phyloP scores from a whole-genome alignment of 2,113 vertebrate genomes.

The Clarias batrachus region DNA sequence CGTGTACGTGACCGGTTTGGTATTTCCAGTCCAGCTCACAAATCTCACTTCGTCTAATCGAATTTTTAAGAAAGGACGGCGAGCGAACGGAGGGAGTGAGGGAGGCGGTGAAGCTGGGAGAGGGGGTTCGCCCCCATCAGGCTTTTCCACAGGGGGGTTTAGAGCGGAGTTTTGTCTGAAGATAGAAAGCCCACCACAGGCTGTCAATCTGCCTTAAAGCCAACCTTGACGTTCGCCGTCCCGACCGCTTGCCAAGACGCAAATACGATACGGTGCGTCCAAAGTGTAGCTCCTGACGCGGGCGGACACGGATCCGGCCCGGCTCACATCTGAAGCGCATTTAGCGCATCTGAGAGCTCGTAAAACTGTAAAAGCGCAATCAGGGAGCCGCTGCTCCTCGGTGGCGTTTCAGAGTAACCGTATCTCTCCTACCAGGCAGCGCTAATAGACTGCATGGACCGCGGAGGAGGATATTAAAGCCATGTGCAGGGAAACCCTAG shows the following conservation, averaged over 20 bases:
- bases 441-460: constrained; percentile 40
- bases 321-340: constrained; percentile 57
- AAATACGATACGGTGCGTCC: constrained; percentile 39
- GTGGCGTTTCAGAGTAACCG: constrained; percentile 45
- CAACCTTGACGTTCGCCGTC: constrained; percentile 38
- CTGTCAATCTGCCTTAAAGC: constrained; percentile 36
- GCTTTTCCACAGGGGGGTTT: constrained; percentile 33
- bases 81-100: background rate
- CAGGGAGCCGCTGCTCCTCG: constrained; percentile 50
- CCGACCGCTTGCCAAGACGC: constrained; percentile 40
- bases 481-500: constrained; percentile 48
- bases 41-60: constrained; percentile 27
- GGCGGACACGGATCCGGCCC: constrained; percentile 34
- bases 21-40: constrained; percentile 27
- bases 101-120: too few relatives aligned
- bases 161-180: constrained; percentile 23
- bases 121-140: background rate
- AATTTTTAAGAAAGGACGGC: constrained; percentile 8
- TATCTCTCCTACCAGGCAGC: constrained; percentile 49
- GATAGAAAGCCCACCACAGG: constrained; percentile 40
- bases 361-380: constrained; percentile 58
- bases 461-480: constrained; percentile 51
- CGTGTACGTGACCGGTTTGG: constrained; percentile 11
- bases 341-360: constrained; percentile 53
- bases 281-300: constrained; percentile 44